Conservation (phyloP, 1,140 invertebrate species). For the Heliconius himera region DNA sequence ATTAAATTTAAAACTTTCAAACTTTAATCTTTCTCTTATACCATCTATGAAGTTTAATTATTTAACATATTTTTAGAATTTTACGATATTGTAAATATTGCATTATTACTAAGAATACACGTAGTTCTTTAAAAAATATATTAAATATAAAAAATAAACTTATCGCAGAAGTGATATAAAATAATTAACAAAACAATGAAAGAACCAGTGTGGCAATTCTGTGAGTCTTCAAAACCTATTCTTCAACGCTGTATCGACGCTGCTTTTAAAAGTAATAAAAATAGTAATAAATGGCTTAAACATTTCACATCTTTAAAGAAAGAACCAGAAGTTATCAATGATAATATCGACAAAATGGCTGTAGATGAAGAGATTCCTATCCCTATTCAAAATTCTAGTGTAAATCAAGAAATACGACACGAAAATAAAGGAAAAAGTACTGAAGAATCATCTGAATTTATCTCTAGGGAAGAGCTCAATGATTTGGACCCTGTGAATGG, state of each 20-base stretch:
- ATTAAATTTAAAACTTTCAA: not conserved
- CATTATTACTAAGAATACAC: too few species aligned
- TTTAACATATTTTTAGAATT: not conserved
- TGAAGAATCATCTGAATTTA: not conserved
- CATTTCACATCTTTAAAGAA: slow-evolving; percentile 12
- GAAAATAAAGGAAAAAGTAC: not conserved
- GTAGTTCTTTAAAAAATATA: too few species aligned
- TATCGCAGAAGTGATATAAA: not conserved
- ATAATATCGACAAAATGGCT: not conserved
- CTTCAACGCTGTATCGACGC: slow-evolving; percentile 23
- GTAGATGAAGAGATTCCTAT: not conserved
- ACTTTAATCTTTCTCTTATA: not conserved
- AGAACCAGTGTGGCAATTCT: slow-evolving; percentile 31
- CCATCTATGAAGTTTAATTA: not conserved
- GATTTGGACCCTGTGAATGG: slow-evolving; percentile 26
- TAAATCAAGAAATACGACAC: not conserved
- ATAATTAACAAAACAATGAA: not conserved
- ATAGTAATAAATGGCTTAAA: slow-evolving; percentile 36
- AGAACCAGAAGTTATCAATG: not conserved
- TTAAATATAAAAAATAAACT: too few species aligned
- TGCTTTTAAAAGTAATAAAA: not conserved
- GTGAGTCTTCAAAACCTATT: slow-evolving; percentile 29
- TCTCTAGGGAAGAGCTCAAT: not conserved
- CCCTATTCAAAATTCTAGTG: not conserved
- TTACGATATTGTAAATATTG: not conserved